Evolutionary conservation across 2,888 invertebrate genomes (phyloP).

Genomic region (Alentia gelatinosa): DNA sequence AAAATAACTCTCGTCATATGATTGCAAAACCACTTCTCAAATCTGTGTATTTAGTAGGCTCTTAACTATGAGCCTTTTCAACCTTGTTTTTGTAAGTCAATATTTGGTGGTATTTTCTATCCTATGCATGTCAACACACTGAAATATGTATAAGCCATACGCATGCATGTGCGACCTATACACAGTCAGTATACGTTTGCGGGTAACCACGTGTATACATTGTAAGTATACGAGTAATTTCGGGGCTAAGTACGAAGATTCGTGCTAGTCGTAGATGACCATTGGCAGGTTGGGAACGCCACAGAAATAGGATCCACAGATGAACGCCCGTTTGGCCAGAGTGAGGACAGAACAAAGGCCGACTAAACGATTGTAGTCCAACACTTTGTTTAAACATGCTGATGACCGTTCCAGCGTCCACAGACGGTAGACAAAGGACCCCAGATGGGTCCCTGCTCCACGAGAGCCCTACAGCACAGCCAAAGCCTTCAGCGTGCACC

Average conservation of each 20-base stretch:
- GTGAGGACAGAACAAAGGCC: neutral
- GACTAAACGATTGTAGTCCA: neutral
- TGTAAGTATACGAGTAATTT: neutral
- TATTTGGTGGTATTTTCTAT: neutral
- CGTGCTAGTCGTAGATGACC: neutral
- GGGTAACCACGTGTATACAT: neutral
- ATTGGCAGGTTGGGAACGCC: neutral
- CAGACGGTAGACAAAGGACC: neutral
- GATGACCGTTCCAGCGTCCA: neutral
- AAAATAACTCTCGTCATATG: neutral
- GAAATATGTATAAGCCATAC: neutral
- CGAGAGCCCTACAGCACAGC: neutral
- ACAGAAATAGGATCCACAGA: neutral
- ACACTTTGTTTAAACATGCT: slow-evolving; percentile 30
- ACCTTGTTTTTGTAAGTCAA: neutral
- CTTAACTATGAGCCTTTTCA: slow-evolving; percentile 1
- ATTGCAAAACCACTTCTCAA: neutral
- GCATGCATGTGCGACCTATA: neutral
- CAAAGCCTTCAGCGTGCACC: neutral
- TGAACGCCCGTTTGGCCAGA: too few species aligned
- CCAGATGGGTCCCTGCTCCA: neutral
- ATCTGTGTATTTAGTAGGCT: neutral
- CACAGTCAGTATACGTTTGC: neutral
- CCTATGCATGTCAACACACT: neutral
- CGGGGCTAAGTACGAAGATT: neutral